These are phyloP conservation scores for Tringa solitaria DNA, from an alignment of 2,113 vertebrate species.

Conservation along the genomic window DNA sequence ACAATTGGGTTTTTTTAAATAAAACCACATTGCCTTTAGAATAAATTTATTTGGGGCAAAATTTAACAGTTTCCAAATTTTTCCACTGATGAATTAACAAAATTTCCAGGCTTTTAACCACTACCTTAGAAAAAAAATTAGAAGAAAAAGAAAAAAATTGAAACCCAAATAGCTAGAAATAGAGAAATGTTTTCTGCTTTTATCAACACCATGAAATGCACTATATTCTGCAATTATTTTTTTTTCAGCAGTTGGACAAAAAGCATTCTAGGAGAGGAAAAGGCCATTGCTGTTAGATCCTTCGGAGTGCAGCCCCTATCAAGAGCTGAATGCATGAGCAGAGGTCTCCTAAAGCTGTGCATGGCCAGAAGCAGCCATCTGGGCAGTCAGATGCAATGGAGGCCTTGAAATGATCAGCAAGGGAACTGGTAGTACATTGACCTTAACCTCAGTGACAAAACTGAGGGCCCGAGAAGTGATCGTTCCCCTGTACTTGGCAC, in stretches of 20 bases:
- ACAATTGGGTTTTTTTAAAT: background rate
- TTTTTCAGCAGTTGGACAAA: background rate
- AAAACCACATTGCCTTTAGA: background rate
- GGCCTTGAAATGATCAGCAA: background rate
- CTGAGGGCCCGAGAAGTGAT: too few species aligned
- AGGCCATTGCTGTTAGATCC: background rate
- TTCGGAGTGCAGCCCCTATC: background rate
- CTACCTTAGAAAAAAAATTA: background rate
- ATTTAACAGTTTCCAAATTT: background rate
- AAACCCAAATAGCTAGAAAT: background rate
- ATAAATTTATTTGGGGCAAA: background rate
- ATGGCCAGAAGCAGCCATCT: background rate
- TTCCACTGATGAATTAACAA: background rate
- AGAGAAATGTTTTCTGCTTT: background rate
- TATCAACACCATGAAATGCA: background rate
- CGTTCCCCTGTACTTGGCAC: too few species aligned
- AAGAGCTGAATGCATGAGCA: background rate
- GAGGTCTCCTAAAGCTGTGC: background rate
- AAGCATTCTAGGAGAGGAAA: background rate
- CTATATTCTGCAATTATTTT: background rate
- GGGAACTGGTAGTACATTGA: background rate
- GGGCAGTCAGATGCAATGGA: background rate
- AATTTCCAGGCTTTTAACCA: background rate
- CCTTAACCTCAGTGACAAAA: background rate
- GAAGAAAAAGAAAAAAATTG: background rate